Percentiles rank a stretch among this genome's conserved stretches.
Conservation (phyloP, 2,888 invertebrate genomes). For the Sinopyrophorus schimmeli region DNA sequence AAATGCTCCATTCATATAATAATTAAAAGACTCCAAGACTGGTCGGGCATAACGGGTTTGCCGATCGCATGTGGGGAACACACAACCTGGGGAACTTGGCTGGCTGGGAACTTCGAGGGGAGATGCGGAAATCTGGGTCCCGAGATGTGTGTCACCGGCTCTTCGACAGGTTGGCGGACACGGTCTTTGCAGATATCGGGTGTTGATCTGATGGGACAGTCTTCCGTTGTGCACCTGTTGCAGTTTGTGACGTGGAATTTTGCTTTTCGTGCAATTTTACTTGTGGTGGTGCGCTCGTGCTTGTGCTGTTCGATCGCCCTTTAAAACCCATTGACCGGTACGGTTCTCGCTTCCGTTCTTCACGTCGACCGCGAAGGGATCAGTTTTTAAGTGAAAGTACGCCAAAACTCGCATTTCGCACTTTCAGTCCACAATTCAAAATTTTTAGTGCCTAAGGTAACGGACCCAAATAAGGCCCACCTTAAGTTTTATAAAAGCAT, state of each 20-base stretch:
- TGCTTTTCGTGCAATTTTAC: too few species aligned
- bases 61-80: conserved; percentile 19
- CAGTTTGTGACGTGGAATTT: neutral
- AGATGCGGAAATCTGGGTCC: conserved; percentile 42
- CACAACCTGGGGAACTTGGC: conserved; percentile 27
- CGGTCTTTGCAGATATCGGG: conserved; percentile 35
- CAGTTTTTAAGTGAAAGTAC: too few species aligned
- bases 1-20: conserved; percentile 31
- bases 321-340: too few species aligned
- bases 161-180: conserved; percentile 37
- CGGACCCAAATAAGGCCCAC: too few species aligned
- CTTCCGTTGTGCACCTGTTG: conserved; percentile 21
- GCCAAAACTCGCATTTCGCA: too few species aligned
- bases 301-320: too few species aligned
- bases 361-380: too few species aligned
- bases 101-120: conserved; percentile 29
- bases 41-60: conserved; percentile 33
- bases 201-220: conserved; percentile 36
- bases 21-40: conserved; percentile 34
- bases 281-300: too few species aligned
- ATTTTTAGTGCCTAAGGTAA: too few species aligned
- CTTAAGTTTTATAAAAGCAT: too few species aligned
- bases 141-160: conserved; percentile 43
- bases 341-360: too few species aligned
- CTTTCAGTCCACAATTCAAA: too few species aligned